Evolutionary conservation across 2,797 vertebrate species (phyloP).

Genomic region (Eulemur albifrons): DNA sequence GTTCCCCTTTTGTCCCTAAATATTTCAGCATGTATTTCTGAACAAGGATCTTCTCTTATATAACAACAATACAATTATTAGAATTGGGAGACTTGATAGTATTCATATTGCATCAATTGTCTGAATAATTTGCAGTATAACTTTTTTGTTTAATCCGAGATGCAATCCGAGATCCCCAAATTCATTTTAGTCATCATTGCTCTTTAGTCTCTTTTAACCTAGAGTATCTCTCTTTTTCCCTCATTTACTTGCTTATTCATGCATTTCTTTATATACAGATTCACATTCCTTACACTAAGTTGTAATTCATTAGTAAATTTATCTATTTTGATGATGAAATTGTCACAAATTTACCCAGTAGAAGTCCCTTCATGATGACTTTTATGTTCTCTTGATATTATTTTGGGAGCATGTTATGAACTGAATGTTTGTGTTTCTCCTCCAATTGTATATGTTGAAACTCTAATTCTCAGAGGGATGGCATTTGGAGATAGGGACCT

Average conservation of each 20-base stretch:
- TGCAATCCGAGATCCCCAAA: not conserved
- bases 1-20: not conserved
- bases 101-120: not conserved
- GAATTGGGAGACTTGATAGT: not conserved
- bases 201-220: not conserved
- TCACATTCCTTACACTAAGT: not conserved
- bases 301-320: not conserved
- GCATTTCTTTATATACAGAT: not conserved
- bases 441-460: not conserved
- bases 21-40: not conserved
- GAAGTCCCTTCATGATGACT: not conserved
- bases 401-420: not conserved
- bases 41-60: not conserved
- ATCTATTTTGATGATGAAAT: not conserved
- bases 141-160: not conserved
- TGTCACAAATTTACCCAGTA: not conserved
- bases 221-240: not conserved
- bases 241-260: not conserved
- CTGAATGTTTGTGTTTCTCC: not conserved
- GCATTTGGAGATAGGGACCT: not conserved
- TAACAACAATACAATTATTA: not conserved
- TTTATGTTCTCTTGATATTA: not conserved
- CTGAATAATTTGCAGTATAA: not conserved
- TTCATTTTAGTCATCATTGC: not conserved
- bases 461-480: too few relatives aligned